Percentiles rank a stretch among this genome's conserved stretches.
Evolutionary conservation across 1,140 invertebrate species (phyloP).

Genomic region (Apolygus lucorum): DNA sequence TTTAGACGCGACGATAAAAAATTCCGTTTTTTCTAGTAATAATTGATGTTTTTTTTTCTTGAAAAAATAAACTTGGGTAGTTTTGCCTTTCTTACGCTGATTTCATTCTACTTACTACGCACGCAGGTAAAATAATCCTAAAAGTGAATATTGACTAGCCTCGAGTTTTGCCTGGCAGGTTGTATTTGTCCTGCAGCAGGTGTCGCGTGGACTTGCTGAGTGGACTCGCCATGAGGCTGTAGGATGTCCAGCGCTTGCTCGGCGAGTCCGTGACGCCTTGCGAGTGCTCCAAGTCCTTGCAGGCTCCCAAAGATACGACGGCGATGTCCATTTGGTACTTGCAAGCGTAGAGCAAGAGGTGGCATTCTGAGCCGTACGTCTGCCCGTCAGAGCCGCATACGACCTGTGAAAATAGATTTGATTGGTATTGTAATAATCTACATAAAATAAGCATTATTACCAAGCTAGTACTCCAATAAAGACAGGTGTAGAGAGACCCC

Average conservation of each 20-base stretch:
- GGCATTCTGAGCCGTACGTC: constrained; percentile 69
- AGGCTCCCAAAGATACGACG: constrained; percentile 66
- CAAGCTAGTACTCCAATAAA: no score
- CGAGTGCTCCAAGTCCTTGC: constrained; percentile 47
- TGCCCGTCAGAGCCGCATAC: constrained; percentile 69
- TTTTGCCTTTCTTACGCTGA: no score
- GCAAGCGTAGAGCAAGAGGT: constrained; percentile 54
- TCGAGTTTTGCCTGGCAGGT: constrained; percentile 34
- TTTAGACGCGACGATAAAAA: no score
- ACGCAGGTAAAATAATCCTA: no score
- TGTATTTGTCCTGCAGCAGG: constrained; percentile 61
- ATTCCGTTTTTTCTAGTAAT: no score
- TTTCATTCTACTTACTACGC: no score
- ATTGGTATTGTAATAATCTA: no score
- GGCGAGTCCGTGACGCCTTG: constrained; percentile 57
- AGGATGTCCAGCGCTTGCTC: constrained; percentile 52
- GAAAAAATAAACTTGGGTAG: no score
- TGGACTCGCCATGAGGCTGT: constrained; percentile 62
- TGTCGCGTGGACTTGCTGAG: constrained; percentile 71
- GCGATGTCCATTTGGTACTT: constrained; percentile 68
- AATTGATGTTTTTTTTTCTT: no score
- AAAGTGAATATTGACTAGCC: no score
- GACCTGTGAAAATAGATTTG: constrained; percentile 32
- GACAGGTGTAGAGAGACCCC: no score
- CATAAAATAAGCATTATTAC: no score